These are phyloP conservation scores for Nannospalax galili DNA, from an alignment of 2,113 vertebrate genomes.

Conservation along the genomic window DNA sequence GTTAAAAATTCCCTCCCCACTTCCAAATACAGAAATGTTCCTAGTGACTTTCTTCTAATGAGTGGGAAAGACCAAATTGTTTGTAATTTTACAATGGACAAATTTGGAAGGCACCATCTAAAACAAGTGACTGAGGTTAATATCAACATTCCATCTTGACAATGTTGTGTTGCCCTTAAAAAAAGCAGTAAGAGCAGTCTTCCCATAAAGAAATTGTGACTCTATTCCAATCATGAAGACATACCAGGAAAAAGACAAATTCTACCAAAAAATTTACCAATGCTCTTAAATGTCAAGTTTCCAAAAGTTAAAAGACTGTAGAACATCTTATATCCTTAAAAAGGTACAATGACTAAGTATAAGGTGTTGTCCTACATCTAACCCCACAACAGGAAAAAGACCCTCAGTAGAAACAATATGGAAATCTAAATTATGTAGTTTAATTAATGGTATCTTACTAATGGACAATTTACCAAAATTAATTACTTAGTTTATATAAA, in stretches of 20 bases:
- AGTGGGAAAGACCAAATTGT: background rate
- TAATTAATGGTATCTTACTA: background rate
- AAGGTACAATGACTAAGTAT: background rate
- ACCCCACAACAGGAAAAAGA: background rate
- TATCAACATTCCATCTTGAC: background rate
- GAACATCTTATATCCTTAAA: background rate
- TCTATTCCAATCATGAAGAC: background rate
- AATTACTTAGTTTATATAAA: constrained; percentile 19
- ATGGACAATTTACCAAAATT: background rate
- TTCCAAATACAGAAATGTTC: background rate
- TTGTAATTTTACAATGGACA: background rate
- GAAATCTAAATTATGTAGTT: background rate
- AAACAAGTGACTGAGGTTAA: background rate
- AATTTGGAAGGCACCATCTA: background rate
- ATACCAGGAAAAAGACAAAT: background rate
- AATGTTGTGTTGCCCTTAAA: accelerated
- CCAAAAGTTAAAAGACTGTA: background rate
- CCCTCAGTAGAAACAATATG: background rate
- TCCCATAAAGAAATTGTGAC: background rate
- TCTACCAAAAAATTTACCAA: background rate
- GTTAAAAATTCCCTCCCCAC: background rate
- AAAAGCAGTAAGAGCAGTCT: background rate
- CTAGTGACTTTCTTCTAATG: background rate
- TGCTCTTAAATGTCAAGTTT: background rate
- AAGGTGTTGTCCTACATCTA: background rate